Base-by-base conservation (phyloP, 2,113 vertebrate species). In the Numida meleagris region DNA sequence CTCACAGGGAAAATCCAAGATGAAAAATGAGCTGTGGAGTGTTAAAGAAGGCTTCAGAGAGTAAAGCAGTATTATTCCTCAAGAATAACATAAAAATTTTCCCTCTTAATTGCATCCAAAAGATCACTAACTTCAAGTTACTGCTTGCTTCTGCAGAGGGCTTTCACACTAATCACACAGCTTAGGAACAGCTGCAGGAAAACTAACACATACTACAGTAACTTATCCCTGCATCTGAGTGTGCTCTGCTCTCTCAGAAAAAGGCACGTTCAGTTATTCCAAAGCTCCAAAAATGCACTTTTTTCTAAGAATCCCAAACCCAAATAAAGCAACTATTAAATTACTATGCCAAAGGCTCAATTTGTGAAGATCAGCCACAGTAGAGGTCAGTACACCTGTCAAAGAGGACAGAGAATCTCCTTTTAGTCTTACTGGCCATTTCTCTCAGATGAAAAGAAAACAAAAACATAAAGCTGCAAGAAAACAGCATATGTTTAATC, bases 121-220 rank as follows among this genome's bases (percentile, higher is more conserved):
- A 92, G 79, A 96, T 97, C 89, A 48, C 73, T 92, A 76, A 90
- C 92, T 94, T 96, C 96, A 96, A 96, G 96, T 96, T 93, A 81
- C 67, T 83, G 89, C 96, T 87, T 97, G 96, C 95, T 96, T 76
- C 84, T 94, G 83, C 59, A 80, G 83, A 82, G 86, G 81, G 92
- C 89, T 88, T 85, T 89, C 92, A 34, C 58, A 13, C 87, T 95
- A 96, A 96, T 96, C 24, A 10, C 75, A 83, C 3, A 57, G 94
- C 86, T 97, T 88, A 96, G 80, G 74, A 96, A 90, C 95, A 95
- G 94, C 95, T 97, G 93, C 80, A 94, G 82, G 18, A 93, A 76
- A 74, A 88, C 88, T 51, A 89, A 88, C 68, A 95, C 57, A 63
- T 38, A 78, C 21, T 82, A 48, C 68, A 94, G 34, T 59, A 79